Conservation (phyloP, 2,113 vertebrate genomes). For the Gopherus evgoodei region DNA sequence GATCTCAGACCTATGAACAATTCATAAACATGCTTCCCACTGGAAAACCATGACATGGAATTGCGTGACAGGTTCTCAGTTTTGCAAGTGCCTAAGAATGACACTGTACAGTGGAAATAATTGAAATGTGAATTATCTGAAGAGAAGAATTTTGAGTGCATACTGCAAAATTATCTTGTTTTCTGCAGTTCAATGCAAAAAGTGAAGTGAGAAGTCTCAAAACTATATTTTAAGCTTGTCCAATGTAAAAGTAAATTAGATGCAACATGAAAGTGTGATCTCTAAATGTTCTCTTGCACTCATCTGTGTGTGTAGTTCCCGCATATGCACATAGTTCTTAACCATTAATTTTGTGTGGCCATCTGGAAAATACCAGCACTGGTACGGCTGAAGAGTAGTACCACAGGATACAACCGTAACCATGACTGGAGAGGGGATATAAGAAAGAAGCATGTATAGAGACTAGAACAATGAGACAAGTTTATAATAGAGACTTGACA, state of each 20-base stretch:
- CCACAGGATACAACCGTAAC: background rate
- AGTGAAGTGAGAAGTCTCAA: background rate
- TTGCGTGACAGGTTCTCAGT: conserved; percentile 13
- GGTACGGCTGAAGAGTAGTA: background rate
- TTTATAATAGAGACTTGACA: background rate
- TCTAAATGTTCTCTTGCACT: background rate
- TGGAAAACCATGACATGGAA: background rate
- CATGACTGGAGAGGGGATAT: background rate
- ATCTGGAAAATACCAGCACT: background rate
- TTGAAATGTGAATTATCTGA: background rate
- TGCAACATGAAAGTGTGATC: accelerated
- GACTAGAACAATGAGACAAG: background rate
- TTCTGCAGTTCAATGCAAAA: background rate
- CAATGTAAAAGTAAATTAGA: background rate
- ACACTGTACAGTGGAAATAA: background rate
- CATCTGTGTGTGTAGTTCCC: background rate
- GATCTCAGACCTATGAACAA: conserved; percentile 9
- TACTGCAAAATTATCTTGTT: background rate
- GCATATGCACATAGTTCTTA: background rate
- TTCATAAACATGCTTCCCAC: conserved; percentile 19
- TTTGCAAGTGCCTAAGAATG: background rate
- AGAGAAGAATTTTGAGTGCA: background rate
- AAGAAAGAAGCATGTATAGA: background rate
- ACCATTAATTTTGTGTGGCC: background rate
- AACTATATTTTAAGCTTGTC: background rate